Percentiles rank a stretch among this genome's conserved stretches.
Conservation (phyloP, 2,113 vertebrate species). For the Neomonachus schauinslandi region DNA sequence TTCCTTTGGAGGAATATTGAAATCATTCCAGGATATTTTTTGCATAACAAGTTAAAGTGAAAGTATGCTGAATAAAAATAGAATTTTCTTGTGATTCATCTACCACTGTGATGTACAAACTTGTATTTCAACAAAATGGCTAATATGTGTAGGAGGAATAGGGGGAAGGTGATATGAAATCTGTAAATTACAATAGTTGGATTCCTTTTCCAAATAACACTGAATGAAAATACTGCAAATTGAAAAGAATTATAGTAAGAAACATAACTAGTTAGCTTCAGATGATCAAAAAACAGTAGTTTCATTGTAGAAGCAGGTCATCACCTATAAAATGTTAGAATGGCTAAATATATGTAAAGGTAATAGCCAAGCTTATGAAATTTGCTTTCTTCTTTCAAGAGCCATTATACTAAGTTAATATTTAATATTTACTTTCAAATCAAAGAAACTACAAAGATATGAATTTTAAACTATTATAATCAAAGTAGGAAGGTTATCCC, state of each 20-base stretch:
- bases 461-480: background rate
- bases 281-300: background rate
- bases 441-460: background rate
- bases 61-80: background rate
- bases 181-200: background rate
- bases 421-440: constrained; percentile 14
- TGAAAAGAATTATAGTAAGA: background rate
- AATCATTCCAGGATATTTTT: background rate
- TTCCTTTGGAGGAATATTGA: background rate
- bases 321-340: background rate
- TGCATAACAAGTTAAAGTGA: background rate
- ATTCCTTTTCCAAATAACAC: background rate
- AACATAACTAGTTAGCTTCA: background rate
- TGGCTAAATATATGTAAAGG: background rate
- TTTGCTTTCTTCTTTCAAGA: background rate
- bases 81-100: constrained; percentile 14
- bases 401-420: background rate
- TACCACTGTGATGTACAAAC: background rate
- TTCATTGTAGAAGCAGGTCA: background rate
- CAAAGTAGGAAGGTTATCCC: background rate
- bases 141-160: background rate
- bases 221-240: background rate
- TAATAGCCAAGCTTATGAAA: background rate
- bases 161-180: background rate
- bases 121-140: background rate